A percentile compares a stretch with the other conserved stretches of the same genome.
Evolutionary conservation across 2,113 vertebrate species (phyloP).

Genomic region (Xenus cinereus): DNA sequence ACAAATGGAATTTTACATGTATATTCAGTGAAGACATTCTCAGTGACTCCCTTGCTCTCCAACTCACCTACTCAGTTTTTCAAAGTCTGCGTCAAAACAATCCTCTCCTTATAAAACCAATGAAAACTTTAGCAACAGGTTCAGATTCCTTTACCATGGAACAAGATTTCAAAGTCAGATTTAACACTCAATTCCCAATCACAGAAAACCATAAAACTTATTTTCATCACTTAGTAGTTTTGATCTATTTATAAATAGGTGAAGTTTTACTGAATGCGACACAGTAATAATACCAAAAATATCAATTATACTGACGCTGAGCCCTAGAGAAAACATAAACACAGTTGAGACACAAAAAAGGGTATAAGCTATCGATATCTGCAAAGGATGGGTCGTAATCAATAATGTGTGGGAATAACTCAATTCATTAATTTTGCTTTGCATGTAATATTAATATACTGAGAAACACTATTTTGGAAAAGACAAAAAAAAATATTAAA

Average conservation of each 20-base stretch:
- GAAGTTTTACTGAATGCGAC: not conserved
- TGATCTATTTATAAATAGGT: not conserved
- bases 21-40: not conserved
- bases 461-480: conserved; percentile 7
- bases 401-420: conserved; percentile 33
- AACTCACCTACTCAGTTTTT: not conserved
- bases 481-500: conserved; percentile 28
- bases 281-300: not conserved
- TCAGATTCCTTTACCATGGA: not conserved
- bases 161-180: not conserved
- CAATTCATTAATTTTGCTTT: conserved; percentile 17
- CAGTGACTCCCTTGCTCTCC: not conserved
- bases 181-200: not conserved
- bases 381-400: not conserved
- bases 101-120: not conserved
- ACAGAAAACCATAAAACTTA: not conserved
- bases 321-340: not conserved
- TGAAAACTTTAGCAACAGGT: not conserved
- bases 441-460: conserved; percentile 9
- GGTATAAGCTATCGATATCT: not conserved
- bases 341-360: not conserved
- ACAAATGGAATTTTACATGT: not conserved
- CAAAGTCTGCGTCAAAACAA: not conserved
- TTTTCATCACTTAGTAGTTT: not conserved
- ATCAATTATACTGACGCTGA: not conserved